Conservation (phyloP, 35 echinoderm and acorn worm genomes). For the Chiridota heheva region DNA sequence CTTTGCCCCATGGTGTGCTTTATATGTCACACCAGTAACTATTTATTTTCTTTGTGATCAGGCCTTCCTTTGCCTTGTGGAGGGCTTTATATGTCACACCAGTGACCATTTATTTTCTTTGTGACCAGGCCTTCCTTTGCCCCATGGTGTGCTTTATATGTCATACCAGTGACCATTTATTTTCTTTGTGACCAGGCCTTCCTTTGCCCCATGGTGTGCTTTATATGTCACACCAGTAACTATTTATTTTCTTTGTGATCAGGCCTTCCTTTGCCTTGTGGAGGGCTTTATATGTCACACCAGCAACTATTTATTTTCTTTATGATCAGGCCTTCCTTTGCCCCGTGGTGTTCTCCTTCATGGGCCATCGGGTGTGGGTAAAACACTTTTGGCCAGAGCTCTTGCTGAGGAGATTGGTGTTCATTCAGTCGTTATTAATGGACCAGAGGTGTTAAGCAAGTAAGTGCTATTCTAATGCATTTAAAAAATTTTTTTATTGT, state of each 20-base stretch:
- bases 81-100: neutral
- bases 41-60: too few species aligned
- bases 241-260: neutral
- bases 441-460: conserved; percentile 97
- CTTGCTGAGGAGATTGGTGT: conserved; percentile 79
- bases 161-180: neutral
- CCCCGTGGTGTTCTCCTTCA: conserved; percentile 79
- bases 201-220: neutral
- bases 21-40: too few species aligned
- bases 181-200: neutral
- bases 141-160: neutral
- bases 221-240: neutral
- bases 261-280: neutral
- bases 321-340: conserved; percentile 61
- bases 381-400: conserved; percentile 83
- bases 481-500: neutral
- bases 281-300: neutral
- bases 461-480: conserved; percentile 31
- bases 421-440: conserved; percentile 77
- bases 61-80: too few species aligned
- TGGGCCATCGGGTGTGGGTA: conserved; percentile 91
- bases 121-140: conserved; percentile 51
- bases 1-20: too few species aligned
- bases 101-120: neutral
- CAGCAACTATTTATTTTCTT: neutral